Conservation (phyloP, 1,140 invertebrate species). For the Brachionus calyciflorus region DNA sequence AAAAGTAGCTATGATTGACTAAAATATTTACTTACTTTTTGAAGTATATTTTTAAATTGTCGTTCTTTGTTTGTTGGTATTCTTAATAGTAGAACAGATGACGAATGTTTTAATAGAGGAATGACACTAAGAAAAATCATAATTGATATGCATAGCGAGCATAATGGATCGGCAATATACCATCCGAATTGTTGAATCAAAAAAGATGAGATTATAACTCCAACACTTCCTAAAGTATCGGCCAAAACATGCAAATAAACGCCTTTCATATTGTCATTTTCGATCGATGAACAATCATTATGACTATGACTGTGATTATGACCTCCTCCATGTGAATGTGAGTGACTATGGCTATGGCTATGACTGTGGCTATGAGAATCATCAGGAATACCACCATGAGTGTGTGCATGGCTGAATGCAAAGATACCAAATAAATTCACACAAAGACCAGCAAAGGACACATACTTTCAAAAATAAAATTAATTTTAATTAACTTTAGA, state of each 20-base stretch:
- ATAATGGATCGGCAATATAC: conserved; percentile 68
- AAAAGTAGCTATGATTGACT: too few species aligned
- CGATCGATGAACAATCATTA: conserved; percentile 60
- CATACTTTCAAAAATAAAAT: conserved; percentile 64
- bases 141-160: conserved; percentile 66
- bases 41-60: conserved; percentile 23
- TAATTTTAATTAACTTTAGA: not conserved
- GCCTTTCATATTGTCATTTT: conserved; percentile 68
- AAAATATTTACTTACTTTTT: conserved; percentile 41
- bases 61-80: conserved; percentile 14
- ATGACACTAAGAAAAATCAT: conserved; percentile 44
- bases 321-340: conserved; percentile 51
- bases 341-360: conserved; percentile 54
- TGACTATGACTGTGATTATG: conserved; percentile 52
- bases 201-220: conserved; percentile 67
- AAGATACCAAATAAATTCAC: conserved; percentile 94
- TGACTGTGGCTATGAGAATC: conserved; percentile 51
- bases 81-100: conserved; percentile 7
- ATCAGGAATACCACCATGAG: conserved; percentile 54
- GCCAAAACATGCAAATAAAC: conserved; percentile 68
- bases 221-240: conserved; percentile 67
- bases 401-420: conserved; percentile 79
- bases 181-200: conserved; percentile 66
- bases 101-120: conserved; percentile 43
- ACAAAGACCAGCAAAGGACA: conserved; percentile 84